These are phyloP conservation scores for Bombus balteatus DNA, from an alignment of 1,140 invertebrate genomes.

Conservation along the genomic window DNA sequence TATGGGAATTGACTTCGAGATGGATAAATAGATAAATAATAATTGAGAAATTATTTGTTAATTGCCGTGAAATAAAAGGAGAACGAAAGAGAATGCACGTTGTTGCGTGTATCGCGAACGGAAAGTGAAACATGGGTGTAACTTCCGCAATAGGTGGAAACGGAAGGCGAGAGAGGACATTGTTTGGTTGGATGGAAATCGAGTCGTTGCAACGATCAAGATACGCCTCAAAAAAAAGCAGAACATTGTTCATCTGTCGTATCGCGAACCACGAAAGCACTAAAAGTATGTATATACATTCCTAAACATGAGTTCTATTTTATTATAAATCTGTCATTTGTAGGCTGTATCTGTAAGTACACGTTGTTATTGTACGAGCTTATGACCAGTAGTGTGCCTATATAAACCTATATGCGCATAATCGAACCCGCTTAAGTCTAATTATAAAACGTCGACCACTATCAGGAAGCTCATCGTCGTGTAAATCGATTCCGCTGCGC, in stretches of 20 bases:
- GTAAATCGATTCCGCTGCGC: constrained; percentile 45
- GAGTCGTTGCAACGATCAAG: constrained; percentile 8
- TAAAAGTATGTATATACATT: background rate
- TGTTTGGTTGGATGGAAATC: background rate
- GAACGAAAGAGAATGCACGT: background rate
- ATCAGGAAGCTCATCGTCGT: constrained; percentile 9
- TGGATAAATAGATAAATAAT: background rate
- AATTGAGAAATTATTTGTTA: background rate
- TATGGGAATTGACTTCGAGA: background rate
- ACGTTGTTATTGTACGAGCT: no score
- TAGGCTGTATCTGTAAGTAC: no score
- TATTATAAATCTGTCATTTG: no score
- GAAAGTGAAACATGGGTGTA: constrained; percentile 47
- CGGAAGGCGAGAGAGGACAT: constrained; percentile 34
- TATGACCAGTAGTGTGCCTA: background rate
- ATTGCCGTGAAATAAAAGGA: background rate
- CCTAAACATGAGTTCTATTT: background rate
- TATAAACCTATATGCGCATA: background rate
- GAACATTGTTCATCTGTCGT: no score
- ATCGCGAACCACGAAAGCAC: background rate
- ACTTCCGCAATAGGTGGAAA: constrained; percentile 31
- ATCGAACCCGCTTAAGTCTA: background rate
- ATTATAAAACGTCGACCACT: background rate
- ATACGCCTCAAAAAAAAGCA: background rate
- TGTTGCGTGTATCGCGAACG: constrained; percentile 38